These are phyloP conservation scores for Spinibarbus caldwelli DNA, from an alignment of 2,797 vertebrate genomes.

Conservation along the genomic window DNA sequence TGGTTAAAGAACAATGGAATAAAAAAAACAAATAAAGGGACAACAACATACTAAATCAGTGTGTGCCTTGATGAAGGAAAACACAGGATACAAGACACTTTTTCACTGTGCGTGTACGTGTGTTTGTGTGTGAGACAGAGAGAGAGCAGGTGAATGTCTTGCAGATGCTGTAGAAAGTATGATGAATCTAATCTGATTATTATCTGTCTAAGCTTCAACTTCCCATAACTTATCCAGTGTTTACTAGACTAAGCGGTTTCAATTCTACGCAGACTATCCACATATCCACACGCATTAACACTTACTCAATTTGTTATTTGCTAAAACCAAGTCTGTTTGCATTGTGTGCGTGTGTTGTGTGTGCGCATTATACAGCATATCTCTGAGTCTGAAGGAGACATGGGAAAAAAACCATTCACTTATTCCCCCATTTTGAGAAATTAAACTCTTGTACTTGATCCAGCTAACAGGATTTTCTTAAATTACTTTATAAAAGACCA, in stretches of 20 bases:
- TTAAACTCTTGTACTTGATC: constrained; percentile 99
- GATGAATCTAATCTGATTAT: constrained; percentile 55
- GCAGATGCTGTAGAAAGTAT: constrained; percentile 40
- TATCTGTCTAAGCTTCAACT: constrained; percentile 53
- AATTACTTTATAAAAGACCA: constrained; percentile 99
- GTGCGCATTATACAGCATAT: constrained; percentile 47
- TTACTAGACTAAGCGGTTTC: constrained; percentile 82
- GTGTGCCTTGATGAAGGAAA: neutral
- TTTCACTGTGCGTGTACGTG: neutral
- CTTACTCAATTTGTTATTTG: constrained; percentile 80
- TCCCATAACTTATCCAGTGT: constrained; percentile 70
- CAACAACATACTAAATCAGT: neutral
- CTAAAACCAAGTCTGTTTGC: constrained; percentile 46
- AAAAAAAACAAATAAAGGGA: neutral
- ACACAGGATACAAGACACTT: neutral
- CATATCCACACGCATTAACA: constrained; percentile 64
- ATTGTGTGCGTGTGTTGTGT: constrained; percentile 28
- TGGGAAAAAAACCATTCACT: constrained; percentile 72
- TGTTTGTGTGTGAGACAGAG: neutral
- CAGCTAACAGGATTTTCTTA: constrained; percentile 99
- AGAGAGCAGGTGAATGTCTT: constrained; percentile 29
- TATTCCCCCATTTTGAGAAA: constrained; percentile 89
- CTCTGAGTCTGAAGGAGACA: constrained; percentile 59
- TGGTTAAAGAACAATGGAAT: neutral
- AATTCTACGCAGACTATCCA: constrained; percentile 68